A percentile compares a stretch with the other conserved stretches of the same genome.
Conservation (phyloP, 2,888 invertebrate genomes). For the Ctenicera cuprea region DNA sequence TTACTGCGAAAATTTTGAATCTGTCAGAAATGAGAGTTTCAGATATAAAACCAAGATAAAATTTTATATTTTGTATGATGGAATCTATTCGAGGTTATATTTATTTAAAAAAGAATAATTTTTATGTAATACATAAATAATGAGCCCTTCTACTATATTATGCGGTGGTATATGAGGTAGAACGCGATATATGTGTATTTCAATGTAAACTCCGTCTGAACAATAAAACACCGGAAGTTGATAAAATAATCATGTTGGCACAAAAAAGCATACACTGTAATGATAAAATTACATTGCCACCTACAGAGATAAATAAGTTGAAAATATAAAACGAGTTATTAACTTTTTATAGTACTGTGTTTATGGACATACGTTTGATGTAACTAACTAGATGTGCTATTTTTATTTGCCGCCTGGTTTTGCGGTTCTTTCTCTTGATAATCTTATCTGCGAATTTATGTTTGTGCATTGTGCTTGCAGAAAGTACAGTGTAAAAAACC, state of each 20-base stretch:
- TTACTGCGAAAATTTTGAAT: no score
- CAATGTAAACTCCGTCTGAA: conserved; percentile 15
- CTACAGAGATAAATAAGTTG: conserved; percentile 48
- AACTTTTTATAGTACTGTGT: conserved; percentile 35
- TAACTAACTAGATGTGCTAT: conserved; percentile 28
- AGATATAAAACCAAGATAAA: not conserved
- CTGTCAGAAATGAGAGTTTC: no score
- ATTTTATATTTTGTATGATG: conserved; percentile 12
- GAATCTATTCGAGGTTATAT: conserved; percentile 1
- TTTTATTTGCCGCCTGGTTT: conserved; percentile 10
- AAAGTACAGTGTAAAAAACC: not conserved
- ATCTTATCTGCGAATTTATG: conserved; percentile 14
- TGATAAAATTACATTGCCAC: conserved; percentile 51
- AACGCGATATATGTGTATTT: conserved; percentile 30
- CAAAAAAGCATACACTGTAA: conserved; percentile 47
- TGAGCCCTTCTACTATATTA: not conserved
- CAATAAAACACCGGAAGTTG: conserved; percentile 52
- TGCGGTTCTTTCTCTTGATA: conserved; percentile 10
- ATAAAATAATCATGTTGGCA: conserved; percentile 53
- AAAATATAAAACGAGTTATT: conserved; percentile 46
- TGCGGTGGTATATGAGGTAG: conserved; percentile 28
- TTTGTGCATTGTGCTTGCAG: conserved; percentile 7
- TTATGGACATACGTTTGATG: conserved; percentile 37
- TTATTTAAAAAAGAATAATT: conserved; percentile 12
- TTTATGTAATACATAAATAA: conserved; percentile 37